Percentiles rank a stretch among this genome's conserved stretches.
Evolutionary conservation across 2,797 vertebrate species (phyloP).

Genomic region (Decapterus maruadsi): DNA sequence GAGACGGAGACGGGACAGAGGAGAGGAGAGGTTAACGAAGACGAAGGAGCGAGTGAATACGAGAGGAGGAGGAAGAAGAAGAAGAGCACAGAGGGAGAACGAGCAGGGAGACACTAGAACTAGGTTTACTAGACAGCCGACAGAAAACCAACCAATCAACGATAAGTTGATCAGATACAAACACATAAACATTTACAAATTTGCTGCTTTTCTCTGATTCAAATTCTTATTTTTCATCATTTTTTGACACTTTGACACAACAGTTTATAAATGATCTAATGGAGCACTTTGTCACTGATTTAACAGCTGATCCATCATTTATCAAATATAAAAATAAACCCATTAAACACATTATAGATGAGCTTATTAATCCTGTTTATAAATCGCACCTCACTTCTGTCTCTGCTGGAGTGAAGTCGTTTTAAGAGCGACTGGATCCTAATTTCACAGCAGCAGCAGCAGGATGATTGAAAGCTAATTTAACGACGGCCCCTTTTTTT

Average conservation of each 20-base stretch:
- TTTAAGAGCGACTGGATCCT: slow-evolving; percentile 3
- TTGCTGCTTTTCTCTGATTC: not conserved
- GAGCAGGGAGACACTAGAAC: not conserved
- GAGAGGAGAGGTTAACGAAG: not conserved
- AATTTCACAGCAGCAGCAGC: slow-evolving; percentile 9
- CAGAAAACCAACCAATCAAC: not conserved
- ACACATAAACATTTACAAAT: no score
- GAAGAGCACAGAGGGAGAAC: not conserved
- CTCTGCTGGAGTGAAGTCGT: no score
- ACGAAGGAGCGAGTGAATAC: not conserved
- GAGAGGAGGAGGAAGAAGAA: not conserved
- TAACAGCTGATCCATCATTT: no score
- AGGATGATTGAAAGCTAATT: slow-evolving; percentile 35
- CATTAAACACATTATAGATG: no score
- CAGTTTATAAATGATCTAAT: no score
- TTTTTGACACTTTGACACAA: not conserved
- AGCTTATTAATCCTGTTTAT: no score
- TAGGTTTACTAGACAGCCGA: not conserved
- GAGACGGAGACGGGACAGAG: not conserved
- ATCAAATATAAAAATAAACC: no score
- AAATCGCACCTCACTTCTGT: no score
- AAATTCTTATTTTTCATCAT: not conserved
- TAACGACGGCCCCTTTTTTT: not conserved
- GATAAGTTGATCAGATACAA: not conserved
- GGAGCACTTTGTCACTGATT: no score